A percentile compares a stretch with the other conserved stretches of the same genome.
These are phyloP conservation scores for Octonoba sinensis DNA, from an alignment of 2,888 invertebrate genomes.

Conservation along the genomic window DNA sequence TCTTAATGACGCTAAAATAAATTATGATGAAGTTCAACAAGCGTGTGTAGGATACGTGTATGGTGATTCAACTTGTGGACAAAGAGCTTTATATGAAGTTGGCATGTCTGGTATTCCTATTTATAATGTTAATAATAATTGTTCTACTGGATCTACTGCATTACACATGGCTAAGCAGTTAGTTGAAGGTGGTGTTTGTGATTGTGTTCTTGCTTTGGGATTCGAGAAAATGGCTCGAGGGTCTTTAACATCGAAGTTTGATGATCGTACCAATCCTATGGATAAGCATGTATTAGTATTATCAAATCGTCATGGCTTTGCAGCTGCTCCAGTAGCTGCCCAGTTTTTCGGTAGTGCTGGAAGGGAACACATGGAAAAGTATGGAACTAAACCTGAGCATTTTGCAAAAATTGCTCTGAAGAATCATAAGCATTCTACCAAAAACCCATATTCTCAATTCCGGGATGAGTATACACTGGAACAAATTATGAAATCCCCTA, in stretches of 20 bases:
- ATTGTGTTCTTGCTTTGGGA: slow-evolving; percentile 82
- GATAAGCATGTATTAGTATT: slow-evolving; percentile 89
- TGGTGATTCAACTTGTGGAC: slow-evolving; percentile 96
- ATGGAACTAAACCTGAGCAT: slow-evolving; percentile 92
- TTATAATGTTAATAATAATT: slow-evolving; percentile 98
- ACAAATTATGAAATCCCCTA: slow-evolving; percentile 85
- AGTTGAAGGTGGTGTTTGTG: slow-evolving; percentile 79
- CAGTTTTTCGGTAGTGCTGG: slow-evolving; percentile 98
- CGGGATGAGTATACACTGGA: slow-evolving; percentile 90
- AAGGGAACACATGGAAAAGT: slow-evolving; percentile 94
- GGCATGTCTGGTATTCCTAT: slow-evolving; percentile 97
- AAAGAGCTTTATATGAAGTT: slow-evolving; percentile 92
- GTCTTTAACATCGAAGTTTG: slow-evolving; percentile 82
- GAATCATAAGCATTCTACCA: slow-evolving; percentile 95
- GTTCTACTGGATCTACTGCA: slow-evolving; percentile 96
- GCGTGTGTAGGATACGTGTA: slow-evolving; percentile 94
- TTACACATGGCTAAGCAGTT: slow-evolving; percentile 91
- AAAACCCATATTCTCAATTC: slow-evolving; percentile 97
- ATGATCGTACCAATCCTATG: slow-evolving; percentile 89
- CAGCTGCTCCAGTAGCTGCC: slow-evolving; percentile 87
- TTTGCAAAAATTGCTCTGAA: slow-evolving; percentile 98
- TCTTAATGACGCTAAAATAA: slow-evolving; percentile 83
- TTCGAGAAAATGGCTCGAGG: slow-evolving; percentile 99
- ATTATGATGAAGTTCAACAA: slow-evolving; percentile 84
- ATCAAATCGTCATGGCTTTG: slow-evolving; percentile 85